These are phyloP conservation scores for Oppia nitens DNA, from an alignment of 1,140 invertebrate species.

Conservation along the genomic window DNA sequence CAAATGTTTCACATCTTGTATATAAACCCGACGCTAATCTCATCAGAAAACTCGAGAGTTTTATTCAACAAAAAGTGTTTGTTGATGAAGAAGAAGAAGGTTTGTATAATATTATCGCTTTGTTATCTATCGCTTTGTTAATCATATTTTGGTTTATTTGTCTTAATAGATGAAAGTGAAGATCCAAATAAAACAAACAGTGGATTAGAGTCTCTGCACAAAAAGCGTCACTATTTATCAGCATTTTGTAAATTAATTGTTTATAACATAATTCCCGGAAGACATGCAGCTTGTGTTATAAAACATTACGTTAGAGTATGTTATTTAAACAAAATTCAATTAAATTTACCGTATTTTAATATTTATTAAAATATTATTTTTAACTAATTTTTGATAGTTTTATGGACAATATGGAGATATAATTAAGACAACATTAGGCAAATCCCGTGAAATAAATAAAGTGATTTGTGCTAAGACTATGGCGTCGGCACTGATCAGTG, in stretches of 20 bases:
- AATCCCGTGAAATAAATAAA: constrained; percentile 94
- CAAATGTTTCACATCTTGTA: constrained; percentile 46
- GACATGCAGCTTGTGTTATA: constrained; percentile 76
- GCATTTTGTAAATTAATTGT: constrained; percentile 95
- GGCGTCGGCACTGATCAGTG: constrained; percentile 68
- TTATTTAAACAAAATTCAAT: no score
- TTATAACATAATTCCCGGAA: constrained; percentile 86
- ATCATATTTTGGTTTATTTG: constrained; percentile 19
- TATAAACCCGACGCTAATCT: constrained; percentile 63
- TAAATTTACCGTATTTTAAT: background rate
- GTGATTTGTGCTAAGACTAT: constrained; percentile 88
- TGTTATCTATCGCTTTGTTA: constrained; percentile 18
- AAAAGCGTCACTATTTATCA: constrained; percentile 82
- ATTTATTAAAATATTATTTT: constrained; percentile 8
- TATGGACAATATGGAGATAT: constrained; percentile 99
- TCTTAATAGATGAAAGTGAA: constrained; percentile 35
- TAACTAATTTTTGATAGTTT: constrained; percentile 40
- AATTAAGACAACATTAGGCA: constrained; percentile 88
- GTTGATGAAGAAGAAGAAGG: constrained; percentile 63
- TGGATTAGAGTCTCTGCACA: constrained; percentile 89
- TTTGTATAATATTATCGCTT: constrained; percentile 24
- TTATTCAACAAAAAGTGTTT: constrained; percentile 88
- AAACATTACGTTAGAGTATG: constrained; percentile 87
- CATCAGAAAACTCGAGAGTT: constrained; percentile 65
- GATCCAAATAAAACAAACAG: constrained; percentile 79